Base-by-base conservation (phyloP, 2,113 vertebrate genomes). In the Dinomys branickii region DNA sequence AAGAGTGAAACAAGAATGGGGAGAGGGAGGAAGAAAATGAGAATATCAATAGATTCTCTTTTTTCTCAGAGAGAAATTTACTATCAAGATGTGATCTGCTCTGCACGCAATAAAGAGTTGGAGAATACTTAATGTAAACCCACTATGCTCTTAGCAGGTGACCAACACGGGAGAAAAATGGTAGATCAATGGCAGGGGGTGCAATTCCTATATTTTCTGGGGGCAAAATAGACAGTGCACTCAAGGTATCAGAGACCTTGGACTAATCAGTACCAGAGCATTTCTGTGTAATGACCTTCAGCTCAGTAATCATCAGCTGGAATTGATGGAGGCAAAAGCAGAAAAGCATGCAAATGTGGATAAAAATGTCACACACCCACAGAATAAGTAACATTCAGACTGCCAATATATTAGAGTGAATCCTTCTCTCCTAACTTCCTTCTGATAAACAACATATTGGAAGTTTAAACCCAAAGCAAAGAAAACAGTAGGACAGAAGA, bases 1-100 rank as follows among this genome's bases (percentile, higher is more conserved):
- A 89, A 44, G 90, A 85, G 83, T 87, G 89, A 95, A 63, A 52
- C 44, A 88, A 91, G 38, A 91, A 33, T 67, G 13, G 41, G 33
- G 5, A 77, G 1, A 93, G 6, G 56, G 63, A 33, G 28, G 7
- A 67, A 80, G 28, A 94, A 5, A 50, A 90, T 52, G 47, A 35
- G n/a, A 75, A 73, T 17, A 85, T 73, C 35, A 90, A 77, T 54
- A 1, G 19, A 92, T 17, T 77, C 38, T 91, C 30, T 41, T 7
- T 90, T 69, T 73, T 88, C 69, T 67, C 35, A 16, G 28, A 94
- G 50, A 85, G 41, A 87, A 85, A 9, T 47, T 20, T 41, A 41
- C 59, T 96, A 8, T 88, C 33, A 78, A 7, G 4, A 1, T 82
- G 6, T 86, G 13, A 35, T 90, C 33, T 58, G 44, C 14, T 14